Evolutionary conservation across 1,140 invertebrate species (phyloP), one percentile per base, ranked within the genome.

Genomic region (Oncopeltus fasciatus): DNA sequence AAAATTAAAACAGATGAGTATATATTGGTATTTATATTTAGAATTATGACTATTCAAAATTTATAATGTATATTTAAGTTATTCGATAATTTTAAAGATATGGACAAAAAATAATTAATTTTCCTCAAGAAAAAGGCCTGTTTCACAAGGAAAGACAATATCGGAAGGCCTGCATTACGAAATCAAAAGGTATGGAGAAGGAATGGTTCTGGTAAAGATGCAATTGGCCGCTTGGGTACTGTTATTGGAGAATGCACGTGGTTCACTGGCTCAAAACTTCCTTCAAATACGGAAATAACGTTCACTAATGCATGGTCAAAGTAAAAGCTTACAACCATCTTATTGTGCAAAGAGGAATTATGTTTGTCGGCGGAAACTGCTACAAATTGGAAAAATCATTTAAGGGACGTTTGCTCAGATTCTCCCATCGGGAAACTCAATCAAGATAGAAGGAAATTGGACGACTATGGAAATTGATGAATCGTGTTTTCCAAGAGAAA

Each of bases 361-460:
- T 16, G 28, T 57, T 4, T 57, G 9, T 27, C 21, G 27, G 1
- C 28, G 28, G 18, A 29, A 3, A n/a, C 26, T 8, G 18, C 28
- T 29, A 57, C 24, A 16, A 27, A 57, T n/a, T 29, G 56, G 56
- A 57, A 57, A 57, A 57, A 57, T 57, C 31, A 31, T 57, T 57
- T 57, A 57, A 28, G 24, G 12, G 28, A 57, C 9, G 56, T 57
- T 28, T 57, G 56, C 18, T 24, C 56, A 29, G 26, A 57, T 57
- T 57, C 56, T 12, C 14, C 31, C n/a, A 4, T 57, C n/a, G n/a
- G 31, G 27, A 16, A 31, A 28, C 18, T 8, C 24, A 14, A 57
- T 12, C 31, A 38, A 5, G 31, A 38, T n/a, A n/a, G n/a, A n/a
- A n/a, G n/a, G n/a, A n/a, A n/a, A n/a, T n/a, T n/a, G n/a, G n/a